A percentile compares a stretch with the other conserved stretches of the same genome.
Evolutionary conservation across 2,888 invertebrate genomes (phyloP).

Genomic region (Andrena bicolor): DNA sequence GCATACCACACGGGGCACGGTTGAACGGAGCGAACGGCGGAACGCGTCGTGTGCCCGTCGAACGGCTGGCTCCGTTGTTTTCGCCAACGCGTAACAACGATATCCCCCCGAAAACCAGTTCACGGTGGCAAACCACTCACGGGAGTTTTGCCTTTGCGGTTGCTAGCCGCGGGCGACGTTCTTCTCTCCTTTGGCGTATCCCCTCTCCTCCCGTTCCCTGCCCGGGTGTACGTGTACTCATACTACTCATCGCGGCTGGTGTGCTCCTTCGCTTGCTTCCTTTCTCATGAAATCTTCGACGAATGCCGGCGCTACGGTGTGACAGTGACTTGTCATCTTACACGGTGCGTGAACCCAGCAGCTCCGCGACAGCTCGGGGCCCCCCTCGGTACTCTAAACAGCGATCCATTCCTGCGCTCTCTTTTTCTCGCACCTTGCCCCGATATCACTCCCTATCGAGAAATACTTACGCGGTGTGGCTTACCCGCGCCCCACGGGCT

Average conservation of each 20-base stretch:
- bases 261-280: conserved; percentile 65
- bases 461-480: not conserved
- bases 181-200: conserved; percentile 68
- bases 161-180: conserved; percentile 81
- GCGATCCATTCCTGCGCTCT: not conserved
- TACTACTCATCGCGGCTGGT: conserved; percentile 53
- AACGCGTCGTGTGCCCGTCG: conserved; percentile 4
- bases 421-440: not conserved
- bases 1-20: conserved; percentile 17
- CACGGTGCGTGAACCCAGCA: not conserved
- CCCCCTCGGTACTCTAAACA: not conserved
- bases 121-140: conserved; percentile 72
- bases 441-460: not conserved
- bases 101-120: conserved; percentile 80
- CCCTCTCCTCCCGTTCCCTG: conserved; percentile 49
- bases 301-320: conserved; percentile 37
- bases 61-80: conserved; percentile 44
- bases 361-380: not conserved
- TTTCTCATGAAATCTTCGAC: conserved; percentile 70
- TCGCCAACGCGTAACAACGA: conserved; percentile 69
- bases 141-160: conserved; percentile 80
- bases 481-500: not conserved
- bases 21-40: not conserved
- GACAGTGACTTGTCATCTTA: conserved; percentile 52
- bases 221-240: conserved; percentile 59